Percentiles rank a stretch among this genome's conserved stretches.
These are phyloP conservation scores for Asarcornis scutulata DNA, from an alignment of 2,113 vertebrate genomes.

Conservation along the genomic window DNA sequence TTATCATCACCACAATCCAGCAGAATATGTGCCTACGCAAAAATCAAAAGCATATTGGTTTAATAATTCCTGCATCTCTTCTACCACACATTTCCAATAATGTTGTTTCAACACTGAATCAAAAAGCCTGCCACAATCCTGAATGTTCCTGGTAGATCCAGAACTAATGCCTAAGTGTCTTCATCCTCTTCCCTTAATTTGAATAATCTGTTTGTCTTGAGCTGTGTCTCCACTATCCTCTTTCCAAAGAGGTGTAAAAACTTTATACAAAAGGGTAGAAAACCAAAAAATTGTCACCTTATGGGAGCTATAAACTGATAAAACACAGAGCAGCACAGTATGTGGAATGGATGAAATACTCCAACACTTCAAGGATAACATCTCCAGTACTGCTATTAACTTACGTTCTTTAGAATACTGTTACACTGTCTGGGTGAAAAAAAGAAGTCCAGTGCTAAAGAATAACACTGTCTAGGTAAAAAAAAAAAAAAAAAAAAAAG, in stretches of 20 bases:
- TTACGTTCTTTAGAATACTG: neutral
- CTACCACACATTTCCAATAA: neutral
- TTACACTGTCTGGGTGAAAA: neutral
- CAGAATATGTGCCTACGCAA: constrained; percentile 89
- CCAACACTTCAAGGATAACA: neutral
- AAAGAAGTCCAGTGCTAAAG: neutral
- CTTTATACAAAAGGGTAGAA: neutral
- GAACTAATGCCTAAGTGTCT: neutral
- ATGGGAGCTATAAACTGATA: neutral
- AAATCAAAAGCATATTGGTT: neutral
- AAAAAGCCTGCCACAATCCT: neutral
- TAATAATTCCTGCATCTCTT: neutral
- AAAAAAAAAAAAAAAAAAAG: neutral
- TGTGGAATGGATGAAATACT: neutral
- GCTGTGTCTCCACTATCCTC: neutral
- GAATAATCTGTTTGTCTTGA: neutral
- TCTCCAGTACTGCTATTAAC: neutral
- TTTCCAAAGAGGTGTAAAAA: neutral
- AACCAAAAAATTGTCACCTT: neutral
- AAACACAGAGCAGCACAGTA: neutral
- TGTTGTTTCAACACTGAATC: neutral
- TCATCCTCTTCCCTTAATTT: neutral
- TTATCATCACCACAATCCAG: constrained; percentile 96
- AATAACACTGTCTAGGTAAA: neutral
- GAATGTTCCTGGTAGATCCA: neutral